Percentiles rank a stretch among this genome's conserved stretches.
Conservation (phyloP, 2,888 invertebrate species). For the Bruchidius siliquastri region DNA sequence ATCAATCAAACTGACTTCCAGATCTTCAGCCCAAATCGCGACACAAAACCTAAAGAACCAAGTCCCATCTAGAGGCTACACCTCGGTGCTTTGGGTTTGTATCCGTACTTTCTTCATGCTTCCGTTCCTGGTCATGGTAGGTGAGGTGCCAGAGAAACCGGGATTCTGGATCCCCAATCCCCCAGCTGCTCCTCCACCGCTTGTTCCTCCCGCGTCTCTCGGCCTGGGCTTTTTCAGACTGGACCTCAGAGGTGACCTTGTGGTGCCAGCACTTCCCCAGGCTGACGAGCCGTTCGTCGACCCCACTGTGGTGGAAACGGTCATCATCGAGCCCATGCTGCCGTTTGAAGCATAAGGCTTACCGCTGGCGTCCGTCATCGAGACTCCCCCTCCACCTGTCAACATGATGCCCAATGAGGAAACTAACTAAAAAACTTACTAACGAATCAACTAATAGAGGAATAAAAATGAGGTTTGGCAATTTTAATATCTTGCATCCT, state of each 20-base stretch:
- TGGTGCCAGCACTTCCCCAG: conserved; percentile 49
- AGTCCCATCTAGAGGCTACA: conserved; percentile 47
- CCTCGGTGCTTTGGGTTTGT: conserved; percentile 88
- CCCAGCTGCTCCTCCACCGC: not conserved
- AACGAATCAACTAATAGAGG: too few species aligned
- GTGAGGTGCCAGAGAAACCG: conserved; percentile 77
- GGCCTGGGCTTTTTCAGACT: conserved; percentile 70
- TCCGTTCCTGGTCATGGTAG: conserved; percentile 76
- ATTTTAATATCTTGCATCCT: too few species aligned
- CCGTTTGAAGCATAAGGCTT: conserved; percentile 67
- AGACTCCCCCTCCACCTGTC: conserved; percentile 50
- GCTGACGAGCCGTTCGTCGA: conserved; percentile 53
- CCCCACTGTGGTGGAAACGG: conserved; percentile 62
- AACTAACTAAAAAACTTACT: too few species aligned
- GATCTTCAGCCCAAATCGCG: too few species aligned
- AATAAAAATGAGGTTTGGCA: too few species aligned
- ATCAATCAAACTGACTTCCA: too few species aligned
- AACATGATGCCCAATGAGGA: too few species aligned
- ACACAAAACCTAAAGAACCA: too few species aligned
- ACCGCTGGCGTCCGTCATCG: conserved; percentile 83
- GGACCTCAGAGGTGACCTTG: conserved; percentile 64
- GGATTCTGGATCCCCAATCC: conserved; percentile 83
- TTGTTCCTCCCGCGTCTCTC: conserved; percentile 32
- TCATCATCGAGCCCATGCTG: conserved; percentile 69
- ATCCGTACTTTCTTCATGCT: conserved; percentile 88